Evolutionary conservation across 37 sponge, comb jelly and placozoan species (phyloP).

Genomic region (Spongilla lacustris): DNA sequence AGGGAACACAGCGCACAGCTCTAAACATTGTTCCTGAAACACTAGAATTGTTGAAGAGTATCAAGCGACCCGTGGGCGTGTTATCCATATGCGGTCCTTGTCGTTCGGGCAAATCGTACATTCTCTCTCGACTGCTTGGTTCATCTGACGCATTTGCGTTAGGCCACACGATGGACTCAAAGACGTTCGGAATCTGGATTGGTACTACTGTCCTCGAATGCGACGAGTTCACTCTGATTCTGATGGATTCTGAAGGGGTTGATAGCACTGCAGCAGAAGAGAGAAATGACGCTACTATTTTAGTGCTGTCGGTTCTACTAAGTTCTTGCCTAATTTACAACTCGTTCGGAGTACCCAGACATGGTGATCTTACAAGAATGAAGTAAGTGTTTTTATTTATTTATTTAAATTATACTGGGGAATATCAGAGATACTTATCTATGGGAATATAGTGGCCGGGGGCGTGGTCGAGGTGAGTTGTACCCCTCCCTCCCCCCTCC

Average conservation of each 20-base stretch:
- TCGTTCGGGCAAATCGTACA: conserved; percentile 37
- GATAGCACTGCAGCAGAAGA: neutral
- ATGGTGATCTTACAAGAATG: neutral
- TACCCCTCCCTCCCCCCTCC: no score
- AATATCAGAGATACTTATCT: no score
- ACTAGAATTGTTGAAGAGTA: neutral
- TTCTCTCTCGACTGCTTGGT: conserved; percentile 25
- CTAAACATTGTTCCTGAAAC: neutral
- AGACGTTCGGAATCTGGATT: conserved; percentile 40
- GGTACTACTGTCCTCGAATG: neutral
- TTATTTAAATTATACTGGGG: no score
- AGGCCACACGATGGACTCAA: conserved; percentile 21
- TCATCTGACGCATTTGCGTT: conserved; percentile 13
- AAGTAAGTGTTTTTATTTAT: no score
- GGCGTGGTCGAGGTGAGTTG: no score
- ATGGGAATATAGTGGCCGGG: no score
- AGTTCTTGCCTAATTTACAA: neutral
- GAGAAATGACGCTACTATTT: neutral
- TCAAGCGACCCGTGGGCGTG: neutral
- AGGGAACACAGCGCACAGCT: neutral
- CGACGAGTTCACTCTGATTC: neutral
- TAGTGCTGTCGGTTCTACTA: neutral
- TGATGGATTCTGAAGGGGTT: neutral
- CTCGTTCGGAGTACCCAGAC: neutral
- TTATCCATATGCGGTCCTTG: conserved; percentile 18